Evolutionary conservation across 2,888 invertebrate genomes (phyloP).

Genomic region (Rhopalosiphum nymphaeae): DNA sequence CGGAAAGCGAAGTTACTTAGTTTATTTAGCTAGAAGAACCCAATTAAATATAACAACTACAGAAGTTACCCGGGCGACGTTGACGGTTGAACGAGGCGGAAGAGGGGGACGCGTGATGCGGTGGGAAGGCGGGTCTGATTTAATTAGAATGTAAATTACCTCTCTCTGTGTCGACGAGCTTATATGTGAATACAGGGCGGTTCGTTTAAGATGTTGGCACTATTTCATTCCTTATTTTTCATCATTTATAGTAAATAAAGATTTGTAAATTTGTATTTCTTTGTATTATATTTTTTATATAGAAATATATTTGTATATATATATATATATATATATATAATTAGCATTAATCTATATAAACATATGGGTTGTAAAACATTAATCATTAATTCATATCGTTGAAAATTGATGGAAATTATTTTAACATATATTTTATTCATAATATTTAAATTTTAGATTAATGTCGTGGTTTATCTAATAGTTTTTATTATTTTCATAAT

Average conservation of each 20-base stretch:
- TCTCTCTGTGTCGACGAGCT: slow-evolving; percentile 50
- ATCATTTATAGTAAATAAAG: background rate
- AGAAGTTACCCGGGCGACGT: slow-evolving; percentile 64
- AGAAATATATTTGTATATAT: too few species aligned
- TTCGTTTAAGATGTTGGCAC: slow-evolving; percentile 25
- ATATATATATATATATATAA: background rate
- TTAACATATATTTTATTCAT: background rate
- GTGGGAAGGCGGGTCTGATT: slow-evolving; percentile 51
- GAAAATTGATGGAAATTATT: background rate
- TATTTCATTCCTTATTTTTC: background rate
- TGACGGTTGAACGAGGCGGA: slow-evolving; percentile 43
- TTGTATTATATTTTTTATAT: background rate
- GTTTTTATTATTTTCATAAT: background rate
- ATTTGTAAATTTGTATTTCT: background rate
- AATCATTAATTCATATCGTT: background rate
- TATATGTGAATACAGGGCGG: slow-evolving; percentile 53
- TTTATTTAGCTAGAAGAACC: slow-evolving; percentile 65
- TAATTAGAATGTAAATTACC: slow-evolving; percentile 65
- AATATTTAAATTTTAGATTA: background rate
- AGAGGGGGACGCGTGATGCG: background rate
- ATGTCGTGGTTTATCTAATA: background rate
- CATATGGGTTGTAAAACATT: background rate
- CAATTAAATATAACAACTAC: slow-evolving; percentile 64
- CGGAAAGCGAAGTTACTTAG: slow-evolving; percentile 59
- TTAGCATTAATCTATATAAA: background rate